Base-by-base conservation (phyloP, 64 coral and sea anemone species). In the Dendronephthya gigantea region DNA sequence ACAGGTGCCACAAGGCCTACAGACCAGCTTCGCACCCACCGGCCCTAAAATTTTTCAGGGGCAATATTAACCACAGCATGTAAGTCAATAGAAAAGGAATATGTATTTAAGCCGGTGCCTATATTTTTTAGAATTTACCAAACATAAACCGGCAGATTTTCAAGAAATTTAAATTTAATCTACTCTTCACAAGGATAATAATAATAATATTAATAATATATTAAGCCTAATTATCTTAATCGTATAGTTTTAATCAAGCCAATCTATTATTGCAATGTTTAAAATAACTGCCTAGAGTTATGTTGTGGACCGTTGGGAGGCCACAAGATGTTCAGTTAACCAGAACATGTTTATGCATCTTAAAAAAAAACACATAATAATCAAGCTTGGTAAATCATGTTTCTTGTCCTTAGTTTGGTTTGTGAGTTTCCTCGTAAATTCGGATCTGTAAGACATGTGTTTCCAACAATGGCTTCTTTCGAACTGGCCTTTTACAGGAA, bases 111-210 rank as follows among this genome's bases (percentile, higher is more conserved):
- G 72, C 32, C 36, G 31, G 72, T 79, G 27, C 19, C 72, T 39
- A 79, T 79, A 79, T 79, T 79, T 79, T 79, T 79, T 36, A 34
- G 72, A 36, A 14, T 79, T 79, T 35, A 79, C 30, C 72, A 79
- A 79, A 79, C 16, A 79, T 37, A 62, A 27, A 27, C 72, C 31
- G 36, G 72, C 72, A 79, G 2, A 15, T 79, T 79, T 79, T 79
- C 31, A 34, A 79, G 32, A 29, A 79, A 45, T 45, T 45, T 45
- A 45, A 45, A 45, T 45, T 34, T 37, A 33, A 75, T 22, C 23
- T 58, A 17, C 55, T 62, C 55, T 62, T 62, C 55, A 62, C 25
- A 27, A 19, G 3, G 4, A 62, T 62, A 62, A 16, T 79, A 79
- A 79, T 35, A 0, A 33, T 33, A 79, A n/a, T n/a, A n/a, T n/a